These are phyloP conservation scores for Monodelphis domestica DNA, from an alignment of 2,797 vertebrate genomes.

Conservation along the genomic window DNA sequence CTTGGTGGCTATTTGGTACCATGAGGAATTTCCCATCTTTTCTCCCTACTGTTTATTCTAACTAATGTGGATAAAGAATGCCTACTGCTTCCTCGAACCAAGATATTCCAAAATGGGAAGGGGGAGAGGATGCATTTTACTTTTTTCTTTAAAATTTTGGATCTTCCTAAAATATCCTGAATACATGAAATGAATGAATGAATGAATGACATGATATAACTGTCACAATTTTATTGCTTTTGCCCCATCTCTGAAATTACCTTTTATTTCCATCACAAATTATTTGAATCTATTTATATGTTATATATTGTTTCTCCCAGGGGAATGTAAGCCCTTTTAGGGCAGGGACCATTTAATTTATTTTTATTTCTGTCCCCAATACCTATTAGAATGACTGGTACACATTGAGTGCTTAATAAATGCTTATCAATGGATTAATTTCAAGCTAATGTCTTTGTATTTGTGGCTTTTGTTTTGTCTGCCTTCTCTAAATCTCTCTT, in stretches of 20 bases:
- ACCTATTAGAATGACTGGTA: background rate
- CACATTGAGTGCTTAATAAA: background rate
- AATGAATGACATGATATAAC: slow-evolving; percentile 18
- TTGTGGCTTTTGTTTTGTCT: background rate
- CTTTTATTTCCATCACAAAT: background rate
- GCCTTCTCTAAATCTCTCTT: background rate
- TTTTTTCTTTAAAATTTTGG: slow-evolving; percentile 56
- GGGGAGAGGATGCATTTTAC: slow-evolving; percentile 52
- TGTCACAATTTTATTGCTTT: slow-evolving; percentile 31
- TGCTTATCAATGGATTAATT: background rate
- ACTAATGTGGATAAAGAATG: background rate
- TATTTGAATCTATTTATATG: background rate
- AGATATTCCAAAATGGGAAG: slow-evolving; percentile 58
- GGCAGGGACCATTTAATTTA: background rate
- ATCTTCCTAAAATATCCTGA: slow-evolving; percentile 51
- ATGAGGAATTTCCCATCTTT: background rate
- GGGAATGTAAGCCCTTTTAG: background rate
- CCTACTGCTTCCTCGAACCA: background rate
- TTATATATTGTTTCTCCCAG: background rate
- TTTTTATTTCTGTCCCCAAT: background rate
- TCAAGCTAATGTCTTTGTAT: background rate
- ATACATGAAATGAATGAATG: background rate
- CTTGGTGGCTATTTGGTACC: background rate
- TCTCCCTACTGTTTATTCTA: background rate
- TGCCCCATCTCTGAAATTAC: background rate